Percentiles rank a stretch among this genome's conserved stretches.
Conservation (phyloP, 1,140 invertebrate genomes). For the Elymnias hypermnestra region DNA sequence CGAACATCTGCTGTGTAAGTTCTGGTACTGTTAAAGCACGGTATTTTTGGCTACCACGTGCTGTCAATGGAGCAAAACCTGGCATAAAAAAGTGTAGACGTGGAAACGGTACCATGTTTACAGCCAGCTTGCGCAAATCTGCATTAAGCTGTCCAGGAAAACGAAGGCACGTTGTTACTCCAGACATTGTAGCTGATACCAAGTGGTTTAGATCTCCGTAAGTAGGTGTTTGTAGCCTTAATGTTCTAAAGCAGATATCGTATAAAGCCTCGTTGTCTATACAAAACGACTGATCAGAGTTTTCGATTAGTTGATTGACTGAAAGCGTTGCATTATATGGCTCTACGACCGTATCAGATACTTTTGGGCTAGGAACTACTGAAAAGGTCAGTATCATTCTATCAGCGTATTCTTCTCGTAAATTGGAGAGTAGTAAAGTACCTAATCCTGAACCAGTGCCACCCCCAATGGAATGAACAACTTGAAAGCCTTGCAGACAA, state of each 20-base stretch:
- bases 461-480: constrained; percentile 83
- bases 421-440: constrained; percentile 80
- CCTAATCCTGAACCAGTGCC: constrained; percentile 91
- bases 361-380: constrained; percentile 88
- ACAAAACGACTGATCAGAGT: constrained; percentile 81
- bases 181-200: constrained; percentile 85
- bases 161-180: constrained; percentile 85
- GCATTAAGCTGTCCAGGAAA: constrained; percentile 91
- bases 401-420: constrained; percentile 84
- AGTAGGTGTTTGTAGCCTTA: constrained; percentile 85
- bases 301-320: constrained; percentile 85
- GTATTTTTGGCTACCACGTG: constrained; percentile 88
- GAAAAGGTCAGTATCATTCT: constrained; percentile 91
- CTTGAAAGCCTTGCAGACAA: constrained; percentile 84
- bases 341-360: constrained; percentile 91
- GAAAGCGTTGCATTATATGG: constrained; percentile 89
- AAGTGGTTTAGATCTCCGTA: constrained; percentile 89
- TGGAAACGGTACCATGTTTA: constrained; percentile 97
- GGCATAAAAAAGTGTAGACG: constrained; percentile 97
- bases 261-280: constrained; percentile 79
- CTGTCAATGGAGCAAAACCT: constrained; percentile 94
- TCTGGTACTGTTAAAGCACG: constrained; percentile 87
- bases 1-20: constrained; percentile 94
- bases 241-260: constrained; percentile 94
- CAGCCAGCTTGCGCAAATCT: constrained; percentile 89